These are phyloP conservation scores for Tetramorium alpestre DNA, from an alignment of 1,140 invertebrate genomes.

Conservation along the genomic window DNA sequence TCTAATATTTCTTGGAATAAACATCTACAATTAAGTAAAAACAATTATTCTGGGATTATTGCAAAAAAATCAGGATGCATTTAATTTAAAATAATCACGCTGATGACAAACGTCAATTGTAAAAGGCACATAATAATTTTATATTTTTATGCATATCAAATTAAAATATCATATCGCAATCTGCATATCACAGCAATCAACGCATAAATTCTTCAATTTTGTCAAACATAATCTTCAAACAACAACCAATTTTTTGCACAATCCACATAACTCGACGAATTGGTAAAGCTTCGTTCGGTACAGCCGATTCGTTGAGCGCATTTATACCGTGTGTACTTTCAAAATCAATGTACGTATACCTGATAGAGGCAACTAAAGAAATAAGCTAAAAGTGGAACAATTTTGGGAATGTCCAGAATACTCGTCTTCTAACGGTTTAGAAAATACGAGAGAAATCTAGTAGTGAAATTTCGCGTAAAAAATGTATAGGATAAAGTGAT, in stretches of 20 bases:
- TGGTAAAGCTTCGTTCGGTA: not conserved
- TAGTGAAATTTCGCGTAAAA: conserved; percentile 47
- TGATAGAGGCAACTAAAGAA: conserved; percentile 48
- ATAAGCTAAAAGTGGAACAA: conserved; percentile 51
- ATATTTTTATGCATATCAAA: conserved; percentile 45
- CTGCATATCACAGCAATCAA: conserved; percentile 24
- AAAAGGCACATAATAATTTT: conserved; percentile 4
- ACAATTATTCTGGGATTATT: not conserved
- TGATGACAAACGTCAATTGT: not conserved
- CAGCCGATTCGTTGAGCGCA: not conserved
- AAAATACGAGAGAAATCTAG: conserved; percentile 48
- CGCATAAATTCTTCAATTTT: not conserved
- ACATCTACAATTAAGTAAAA: not conserved
- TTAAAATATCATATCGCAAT: conserved; percentile 29
- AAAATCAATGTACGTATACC: conserved; percentile 58
- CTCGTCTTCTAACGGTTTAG: conserved; percentile 43
- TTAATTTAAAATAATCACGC: conserved; percentile 23
- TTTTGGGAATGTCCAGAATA: conserved; percentile 36
- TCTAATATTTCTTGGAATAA: conserved; percentile 1
- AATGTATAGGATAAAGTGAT: conserved; percentile 56
- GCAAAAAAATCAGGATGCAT: not conserved
- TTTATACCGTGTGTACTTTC: conserved; percentile 58
- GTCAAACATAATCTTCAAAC: not conserved
- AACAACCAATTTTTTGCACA: not conserved
- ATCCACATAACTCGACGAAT: not conserved